A percentile compares a stretch with the other conserved stretches of the same genome.
Conservation (phyloP, 2,888 invertebrate genomes). For the Thymelicus lineola region DNA sequence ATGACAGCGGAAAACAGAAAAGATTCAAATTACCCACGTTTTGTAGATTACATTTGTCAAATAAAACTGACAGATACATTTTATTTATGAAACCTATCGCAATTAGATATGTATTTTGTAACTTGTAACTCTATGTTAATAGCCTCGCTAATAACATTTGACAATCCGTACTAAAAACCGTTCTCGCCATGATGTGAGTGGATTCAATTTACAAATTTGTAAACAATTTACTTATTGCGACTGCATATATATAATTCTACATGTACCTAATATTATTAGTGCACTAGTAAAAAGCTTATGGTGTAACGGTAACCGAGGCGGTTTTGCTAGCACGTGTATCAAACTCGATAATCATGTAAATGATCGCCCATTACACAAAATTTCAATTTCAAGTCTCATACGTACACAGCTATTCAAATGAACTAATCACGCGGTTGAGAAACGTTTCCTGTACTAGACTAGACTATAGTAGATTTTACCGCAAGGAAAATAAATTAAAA, state of each 20-base stretch:
- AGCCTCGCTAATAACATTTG: background rate
- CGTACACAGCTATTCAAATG: constrained; percentile 24
- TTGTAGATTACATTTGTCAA: constrained; percentile 14
- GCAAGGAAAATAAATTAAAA: constrained; percentile 13
- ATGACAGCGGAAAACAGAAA: constrained; percentile 32
- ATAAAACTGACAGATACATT: constrained; percentile 6
- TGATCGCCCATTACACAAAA: constrained; percentile 37
- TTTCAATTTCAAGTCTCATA: constrained; percentile 37
- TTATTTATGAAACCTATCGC: constrained; percentile 10
- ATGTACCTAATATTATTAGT: constrained; percentile 21
- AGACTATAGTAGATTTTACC: constrained; percentile 5
- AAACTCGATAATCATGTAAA: constrained; percentile 38
- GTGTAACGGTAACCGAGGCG: constrained; percentile 31
- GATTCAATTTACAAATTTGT: background rate
- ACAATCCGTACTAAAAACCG: background rate
- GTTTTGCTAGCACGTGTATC: constrained; percentile 22
- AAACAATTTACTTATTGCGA: background rate
- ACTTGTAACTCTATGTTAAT: constrained; percentile 6
- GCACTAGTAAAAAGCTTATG: constrained; percentile 20
- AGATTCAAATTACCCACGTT: constrained; percentile 21
- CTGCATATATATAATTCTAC: background rate
- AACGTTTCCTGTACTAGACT: constrained; percentile 28
- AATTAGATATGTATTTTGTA: constrained; percentile 11
- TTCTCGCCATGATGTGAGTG: background rate
- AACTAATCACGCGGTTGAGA: constrained; percentile 32